Evolutionary conservation across 2,888 invertebrate species (phyloP).

Genomic region (Melieria omissa): DNA sequence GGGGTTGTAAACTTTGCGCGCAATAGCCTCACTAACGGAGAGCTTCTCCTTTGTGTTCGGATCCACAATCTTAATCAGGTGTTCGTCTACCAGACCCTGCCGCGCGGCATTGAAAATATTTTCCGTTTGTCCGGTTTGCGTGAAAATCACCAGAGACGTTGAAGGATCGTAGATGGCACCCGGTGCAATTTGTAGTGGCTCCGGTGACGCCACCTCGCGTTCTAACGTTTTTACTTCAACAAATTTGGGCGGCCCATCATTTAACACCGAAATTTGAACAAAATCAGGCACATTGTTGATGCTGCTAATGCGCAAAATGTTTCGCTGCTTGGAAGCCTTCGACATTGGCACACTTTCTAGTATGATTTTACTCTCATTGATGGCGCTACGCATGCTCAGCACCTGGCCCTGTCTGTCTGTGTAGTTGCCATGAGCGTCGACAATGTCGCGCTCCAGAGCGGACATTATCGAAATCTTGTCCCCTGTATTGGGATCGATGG

Average conservation of each 20-base stretch:
- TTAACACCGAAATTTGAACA: conserved; percentile 73
- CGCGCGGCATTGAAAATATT: conserved; percentile 81
- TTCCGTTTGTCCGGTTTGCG: conserved; percentile 76
- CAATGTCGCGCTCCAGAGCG: conserved; percentile 81
- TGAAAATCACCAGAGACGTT: conserved; percentile 78
- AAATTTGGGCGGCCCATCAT: conserved; percentile 68
- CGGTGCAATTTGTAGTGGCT: conserved; percentile 78
- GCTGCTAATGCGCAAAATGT: conserved; percentile 78
- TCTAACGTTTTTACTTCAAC: conserved; percentile 68
- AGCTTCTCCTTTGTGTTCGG: conserved; percentile 76
- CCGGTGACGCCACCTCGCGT: conserved; percentile 67
- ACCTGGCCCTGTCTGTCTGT: conserved; percentile 71
- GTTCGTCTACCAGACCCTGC: conserved; percentile 77
- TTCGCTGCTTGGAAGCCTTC: conserved; percentile 68
- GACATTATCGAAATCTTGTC: conserved; percentile 76
- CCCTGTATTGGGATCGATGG: conserved; percentile 80
- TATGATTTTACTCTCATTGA: conserved; percentile 73
- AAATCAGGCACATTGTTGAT: conserved; percentile 78
- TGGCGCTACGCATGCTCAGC: conserved; percentile 76
- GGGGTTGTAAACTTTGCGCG: conserved; percentile 79
- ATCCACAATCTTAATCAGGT: conserved; percentile 77
- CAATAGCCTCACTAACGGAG: conserved; percentile 79
- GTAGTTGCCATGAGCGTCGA: conserved; percentile 85
- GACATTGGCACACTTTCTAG: conserved; percentile 70
- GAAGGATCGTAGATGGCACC: conserved; percentile 84